Evolutionary conservation across 2,113 vertebrate species (phyloP), one percentile per base, ranked within the genome.

Genomic region (Illadopsis cleaveri): DNA sequence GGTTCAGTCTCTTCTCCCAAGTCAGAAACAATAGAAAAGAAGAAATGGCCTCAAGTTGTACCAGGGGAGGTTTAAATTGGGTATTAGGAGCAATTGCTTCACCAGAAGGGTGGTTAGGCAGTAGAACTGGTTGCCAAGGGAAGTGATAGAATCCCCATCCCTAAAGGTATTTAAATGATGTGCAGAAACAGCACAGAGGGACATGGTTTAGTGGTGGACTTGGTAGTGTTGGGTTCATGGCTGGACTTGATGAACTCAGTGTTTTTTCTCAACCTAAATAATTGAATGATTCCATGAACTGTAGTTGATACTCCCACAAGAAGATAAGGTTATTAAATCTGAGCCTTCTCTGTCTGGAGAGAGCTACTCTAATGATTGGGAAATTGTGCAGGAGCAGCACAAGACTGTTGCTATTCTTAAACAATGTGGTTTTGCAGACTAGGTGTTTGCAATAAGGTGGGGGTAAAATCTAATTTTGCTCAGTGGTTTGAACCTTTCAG

Each of bases 21-120:
- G 18, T n/a, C 47, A 15, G 10, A 38, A 66, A n/a, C 0, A 8
- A 75, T 4, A 18, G 37, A 9, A 35, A 1, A 79, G 28, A 28
- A 5, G 9, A 82, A 78, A 78, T 3, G 6, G 10, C 19, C 17
- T 88, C 33, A 70, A 14, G 4, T 70, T 79, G n/a, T 2, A 0
- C 2, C 13, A 42, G 13, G 6, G 3, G 10, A 78, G 19, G 10
- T 38, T 75, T 70, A 61, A 21, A 13, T 9, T 56, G 15, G 25
- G 9, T 51, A 33, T 53, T 24, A 61, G 10, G 27, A 53, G 57
- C 30, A 47, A 35, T 4, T 73, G 35, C 14, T 89, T 70, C 11
- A 44, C 27, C 0, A 6, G 38, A 65, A 75, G 16, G 1, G 4
- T 61, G 25, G 0, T 42, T 14, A 47, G 8, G 1, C 10, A 15